Conservation (phyloP, 2,113 vertebrate species). For the Semnornis frantzii region DNA sequence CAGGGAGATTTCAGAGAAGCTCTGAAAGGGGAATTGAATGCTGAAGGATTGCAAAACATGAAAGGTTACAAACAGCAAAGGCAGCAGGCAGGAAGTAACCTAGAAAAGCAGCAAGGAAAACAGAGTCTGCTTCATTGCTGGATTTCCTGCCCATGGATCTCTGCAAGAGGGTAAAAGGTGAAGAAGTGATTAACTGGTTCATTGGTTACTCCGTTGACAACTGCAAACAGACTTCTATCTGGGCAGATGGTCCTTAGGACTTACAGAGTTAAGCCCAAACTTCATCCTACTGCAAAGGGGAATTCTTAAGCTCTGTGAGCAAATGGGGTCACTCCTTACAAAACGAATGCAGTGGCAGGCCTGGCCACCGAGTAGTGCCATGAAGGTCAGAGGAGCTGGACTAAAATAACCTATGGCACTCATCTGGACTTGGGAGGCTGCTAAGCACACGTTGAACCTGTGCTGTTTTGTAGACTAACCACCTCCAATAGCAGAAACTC, state of each 20-base stretch:
- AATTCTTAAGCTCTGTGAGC: background rate
- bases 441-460: accelerated
- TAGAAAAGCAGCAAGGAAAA: background rate
- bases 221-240: background rate
- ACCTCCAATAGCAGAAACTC: background rate
- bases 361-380: background rate
- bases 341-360: accelerated
- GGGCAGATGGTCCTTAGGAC: slow-evolving; percentile 24
- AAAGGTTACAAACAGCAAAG: background rate
- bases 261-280: slow-evolving; percentile 7
- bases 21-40: background rate
- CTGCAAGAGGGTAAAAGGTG: background rate
- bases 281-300: background rate
- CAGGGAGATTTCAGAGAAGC: background rate
- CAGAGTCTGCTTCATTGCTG: background rate
- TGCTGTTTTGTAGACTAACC: accelerated
- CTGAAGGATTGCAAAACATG: background rate
- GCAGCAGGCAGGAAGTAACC: background rate
- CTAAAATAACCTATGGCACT: background rate
- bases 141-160: background rate
- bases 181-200: background rate
- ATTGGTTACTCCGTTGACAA: background rate
- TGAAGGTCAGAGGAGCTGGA: background rate
- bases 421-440: accelerated
- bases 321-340: background rate